A percentile compares a stretch with the other conserved stretches of the same genome.
phyloP scores from a whole-genome alignment of 2,797 vertebrate species.

The Esox lucius region DNA sequence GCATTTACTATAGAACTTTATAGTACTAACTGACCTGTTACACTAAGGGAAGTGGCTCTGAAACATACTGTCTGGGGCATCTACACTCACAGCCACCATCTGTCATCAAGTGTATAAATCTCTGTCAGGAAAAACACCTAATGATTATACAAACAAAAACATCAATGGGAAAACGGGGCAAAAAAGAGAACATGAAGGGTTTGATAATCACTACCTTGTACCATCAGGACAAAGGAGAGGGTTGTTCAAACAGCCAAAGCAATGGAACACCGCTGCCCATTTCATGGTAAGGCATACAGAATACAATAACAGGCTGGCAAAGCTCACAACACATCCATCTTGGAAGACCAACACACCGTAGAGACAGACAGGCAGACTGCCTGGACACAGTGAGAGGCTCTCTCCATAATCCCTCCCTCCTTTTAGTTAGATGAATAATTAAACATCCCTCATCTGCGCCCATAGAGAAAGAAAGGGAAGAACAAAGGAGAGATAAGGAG shows the following conservation, averaged over 20 bases:
- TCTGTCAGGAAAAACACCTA: background rate
- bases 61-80: background rate
- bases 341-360: background rate
- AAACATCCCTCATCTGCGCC: background rate
- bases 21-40: background rate
- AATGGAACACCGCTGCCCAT: background rate
- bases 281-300: background rate
- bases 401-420: background rate
- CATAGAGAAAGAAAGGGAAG: background rate
- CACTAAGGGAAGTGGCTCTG: background rate
- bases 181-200: background rate
- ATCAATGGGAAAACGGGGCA: background rate
- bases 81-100: background rate
- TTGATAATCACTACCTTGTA: background rate
- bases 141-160: background rate
- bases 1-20: background rate
- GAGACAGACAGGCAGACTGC: background rate
- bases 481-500: background rate
- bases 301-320: constrained; percentile 36
- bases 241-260: background rate
- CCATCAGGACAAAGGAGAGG: background rate
- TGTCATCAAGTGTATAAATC: background rate
- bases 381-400: background rate
- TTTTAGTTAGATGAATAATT: background rate
- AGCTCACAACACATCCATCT: background rate